phyloP scores from a whole-genome alignment of 2,113 vertebrate genomes.

The Phyllostomus discolor region DNA sequence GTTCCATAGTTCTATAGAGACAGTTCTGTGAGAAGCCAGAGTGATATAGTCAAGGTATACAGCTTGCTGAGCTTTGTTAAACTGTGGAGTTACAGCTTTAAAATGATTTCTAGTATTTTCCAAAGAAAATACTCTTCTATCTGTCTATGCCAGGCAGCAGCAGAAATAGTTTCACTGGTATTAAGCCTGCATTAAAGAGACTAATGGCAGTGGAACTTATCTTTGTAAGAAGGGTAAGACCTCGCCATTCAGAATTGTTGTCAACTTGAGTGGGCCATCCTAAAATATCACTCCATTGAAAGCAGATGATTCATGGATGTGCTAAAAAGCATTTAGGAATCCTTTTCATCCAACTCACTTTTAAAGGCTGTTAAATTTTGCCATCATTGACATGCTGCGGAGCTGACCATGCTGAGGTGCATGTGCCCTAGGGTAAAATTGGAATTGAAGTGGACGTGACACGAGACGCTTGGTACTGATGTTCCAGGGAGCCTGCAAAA shows the following conservation, averaged over 20 bases:
- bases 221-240: conserved; percentile 52
- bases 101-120: conserved; percentile 31
- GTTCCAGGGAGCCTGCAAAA: conserved; percentile 18
- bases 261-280: conserved; percentile 56
- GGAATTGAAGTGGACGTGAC: conserved; percentile 53
- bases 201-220: conserved; percentile 35
- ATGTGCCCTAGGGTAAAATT: conserved; percentile 51
- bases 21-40: not conserved
- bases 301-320: conserved; percentile 45
- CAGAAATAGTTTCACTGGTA: conserved; percentile 30
- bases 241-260: conserved; percentile 49
- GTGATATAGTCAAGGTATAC: not conserved
- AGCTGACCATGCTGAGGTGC: conserved; percentile 45
- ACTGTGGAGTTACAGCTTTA: not conserved
- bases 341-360: conserved; percentile 41
- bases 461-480: conserved; percentile 28
- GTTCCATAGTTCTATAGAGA: not conserved
- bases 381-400: conserved; percentile 42
- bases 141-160: not conserved
- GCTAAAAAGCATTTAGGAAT: conserved; percentile 41
- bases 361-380: conserved; percentile 49
- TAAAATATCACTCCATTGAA: conserved; percentile 48
- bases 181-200: conserved; percentile 45
- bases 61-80: not conserved
- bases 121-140: conserved; percentile 23